A percentile compares a stretch with the other conserved stretches of the same genome.
Evolutionary conservation across 37 sponge, comb jelly and placozoan species (phyloP).

Genomic region (Eunapius fragilis): DNA sequence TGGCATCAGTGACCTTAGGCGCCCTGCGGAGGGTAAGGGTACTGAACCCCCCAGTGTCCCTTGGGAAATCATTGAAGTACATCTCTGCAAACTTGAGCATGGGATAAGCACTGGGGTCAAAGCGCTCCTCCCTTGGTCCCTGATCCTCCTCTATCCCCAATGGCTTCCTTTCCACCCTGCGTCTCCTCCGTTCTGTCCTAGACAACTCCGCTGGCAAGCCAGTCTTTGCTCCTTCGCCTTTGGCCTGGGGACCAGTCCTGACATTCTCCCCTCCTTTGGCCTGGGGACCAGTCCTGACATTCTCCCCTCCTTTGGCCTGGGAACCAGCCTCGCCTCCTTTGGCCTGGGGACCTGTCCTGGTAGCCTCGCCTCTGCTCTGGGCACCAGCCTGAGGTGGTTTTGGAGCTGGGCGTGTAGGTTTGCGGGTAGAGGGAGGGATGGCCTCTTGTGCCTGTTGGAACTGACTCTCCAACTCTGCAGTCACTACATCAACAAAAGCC

Average conservation of each 20-base stretch:
- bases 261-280: background rate
- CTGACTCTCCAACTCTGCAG: conserved; percentile 71
- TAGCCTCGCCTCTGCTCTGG: no score
- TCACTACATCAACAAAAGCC: conserved; percentile 50
- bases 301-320: background rate
- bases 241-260: background rate
- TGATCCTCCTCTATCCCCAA: conserved; percentile 81
- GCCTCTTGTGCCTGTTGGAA: conserved; percentile 60
- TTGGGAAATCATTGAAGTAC: conserved; percentile 93
- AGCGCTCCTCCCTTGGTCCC: conserved; percentile 35
- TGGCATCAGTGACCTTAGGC: conserved; percentile 61
- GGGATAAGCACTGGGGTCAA: conserved; percentile 79
- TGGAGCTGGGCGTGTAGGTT: conserved; percentile 55
- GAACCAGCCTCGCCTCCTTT: background rate
- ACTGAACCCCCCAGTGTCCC: conserved; percentile 77
- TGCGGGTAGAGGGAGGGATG: conserved; percentile 27
- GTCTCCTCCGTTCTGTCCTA: conserved; percentile 79
- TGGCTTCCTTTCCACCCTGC: conserved; percentile 88
- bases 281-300: background rate
- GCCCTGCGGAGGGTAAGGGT: conserved; percentile 67
- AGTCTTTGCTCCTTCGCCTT: background rate
- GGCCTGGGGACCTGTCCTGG: no score
- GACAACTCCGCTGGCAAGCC: conserved; percentile 15
- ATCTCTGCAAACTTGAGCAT: conserved; percentile 91
- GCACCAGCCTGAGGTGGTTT: conserved; percentile 14